Percentiles rank a stretch among this genome's conserved stretches.
phyloP scores from a whole-genome alignment of 1,140 invertebrate genomes.

The Anagrus nilaparvatae region DNA sequence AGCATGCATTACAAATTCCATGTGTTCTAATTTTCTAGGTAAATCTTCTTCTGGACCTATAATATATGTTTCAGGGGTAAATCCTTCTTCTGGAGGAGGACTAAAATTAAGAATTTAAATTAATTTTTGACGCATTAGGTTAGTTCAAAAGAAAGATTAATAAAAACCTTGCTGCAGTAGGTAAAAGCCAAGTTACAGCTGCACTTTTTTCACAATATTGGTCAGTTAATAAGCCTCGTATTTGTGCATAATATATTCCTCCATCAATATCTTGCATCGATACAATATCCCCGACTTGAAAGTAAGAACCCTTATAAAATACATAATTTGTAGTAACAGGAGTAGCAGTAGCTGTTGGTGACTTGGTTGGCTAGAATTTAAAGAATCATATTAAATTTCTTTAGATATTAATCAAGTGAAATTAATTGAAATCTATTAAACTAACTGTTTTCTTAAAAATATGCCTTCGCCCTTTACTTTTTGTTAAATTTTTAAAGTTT shows the following conservation, averaged over 20 bases:
- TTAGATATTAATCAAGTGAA: background rate
- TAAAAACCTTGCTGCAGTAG: slow-evolving; percentile 54
- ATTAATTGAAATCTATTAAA: slow-evolving; percentile 2
- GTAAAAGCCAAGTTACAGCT: slow-evolving; percentile 84
- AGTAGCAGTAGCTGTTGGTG: slow-evolving; percentile 67
- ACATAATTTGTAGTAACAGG: slow-evolving; percentile 70
- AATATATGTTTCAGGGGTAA: slow-evolving; percentile 85
- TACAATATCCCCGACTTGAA: slow-evolving; percentile 85
- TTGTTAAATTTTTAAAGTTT: slow-evolving; percentile 42
- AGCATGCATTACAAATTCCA: slow-evolving; percentile 89
- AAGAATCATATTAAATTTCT: slow-evolving; percentile 1
- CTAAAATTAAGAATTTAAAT: too few relatives aligned
- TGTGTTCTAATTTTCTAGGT: slow-evolving; percentile 72
- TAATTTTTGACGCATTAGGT: too few relatives aligned
- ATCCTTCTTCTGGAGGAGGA: slow-evolving; percentile 63
- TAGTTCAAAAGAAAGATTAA: too few relatives aligned
- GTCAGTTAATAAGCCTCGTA: slow-evolving; percentile 79
- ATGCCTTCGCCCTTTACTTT: slow-evolving; percentile 62
- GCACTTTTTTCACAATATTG: slow-evolving; percentile 91
- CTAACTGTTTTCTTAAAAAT: slow-evolving; percentile 67
- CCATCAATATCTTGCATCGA: slow-evolving; percentile 70
- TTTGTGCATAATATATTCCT: slow-evolving; percentile 79
- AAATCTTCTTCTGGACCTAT: slow-evolving; percentile 87
- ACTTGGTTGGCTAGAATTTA: slow-evolving; percentile 55
- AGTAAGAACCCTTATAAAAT: slow-evolving; percentile 78